Conservation (phyloP, 2,797 vertebrate genomes). For the Pyrocephalus nanus region DNA sequence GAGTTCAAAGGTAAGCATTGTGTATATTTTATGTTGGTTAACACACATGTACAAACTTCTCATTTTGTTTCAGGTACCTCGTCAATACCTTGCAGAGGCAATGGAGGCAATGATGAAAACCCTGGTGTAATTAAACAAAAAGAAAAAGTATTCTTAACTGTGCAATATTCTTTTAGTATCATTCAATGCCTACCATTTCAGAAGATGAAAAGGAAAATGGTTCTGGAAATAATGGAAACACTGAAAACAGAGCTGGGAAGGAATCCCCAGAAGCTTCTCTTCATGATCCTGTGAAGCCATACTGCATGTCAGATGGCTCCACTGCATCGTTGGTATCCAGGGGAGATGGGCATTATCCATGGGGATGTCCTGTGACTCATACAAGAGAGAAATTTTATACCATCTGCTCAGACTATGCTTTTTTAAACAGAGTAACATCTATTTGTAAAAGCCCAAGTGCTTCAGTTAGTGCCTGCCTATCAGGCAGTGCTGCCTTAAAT, state of each 20-base stretch:
- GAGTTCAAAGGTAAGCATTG: not conserved
- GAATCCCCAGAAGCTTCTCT: slow-evolving; percentile 69
- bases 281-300: slow-evolving; percentile 71
- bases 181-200: slow-evolving; percentile 92
- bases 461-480: slow-evolving; percentile 75
- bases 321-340: slow-evolving; percentile 80
- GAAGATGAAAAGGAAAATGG: slow-evolving; percentile 84
- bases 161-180: slow-evolving; percentile 24
- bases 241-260: slow-evolving; percentile 74
- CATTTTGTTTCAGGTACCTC: slow-evolving; percentile 42
- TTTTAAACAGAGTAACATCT: slow-evolving; percentile 91
- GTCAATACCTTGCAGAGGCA: not conserved
- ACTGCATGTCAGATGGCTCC: slow-evolving; percentile 74
- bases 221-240: slow-evolving; percentile 77
- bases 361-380: slow-evolving; percentile 95
- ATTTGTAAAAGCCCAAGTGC: slow-evolving; percentile 81
- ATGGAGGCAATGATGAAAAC: slow-evolving; percentile 57
- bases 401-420: slow-evolving; percentile 97
- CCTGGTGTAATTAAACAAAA: not conserved
- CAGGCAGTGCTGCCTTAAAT: slow-evolving; percentile 72
- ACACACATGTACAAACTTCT: not conserved
- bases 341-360: slow-evolving; percentile 87
- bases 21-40: not conserved
- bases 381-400: slow-evolving; percentile 98
- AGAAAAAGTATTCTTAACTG: not conserved